These are phyloP conservation scores for Scylla paramamosain DNA, from an alignment of 1,140 invertebrate genomes.

Conservation along the genomic window DNA sequence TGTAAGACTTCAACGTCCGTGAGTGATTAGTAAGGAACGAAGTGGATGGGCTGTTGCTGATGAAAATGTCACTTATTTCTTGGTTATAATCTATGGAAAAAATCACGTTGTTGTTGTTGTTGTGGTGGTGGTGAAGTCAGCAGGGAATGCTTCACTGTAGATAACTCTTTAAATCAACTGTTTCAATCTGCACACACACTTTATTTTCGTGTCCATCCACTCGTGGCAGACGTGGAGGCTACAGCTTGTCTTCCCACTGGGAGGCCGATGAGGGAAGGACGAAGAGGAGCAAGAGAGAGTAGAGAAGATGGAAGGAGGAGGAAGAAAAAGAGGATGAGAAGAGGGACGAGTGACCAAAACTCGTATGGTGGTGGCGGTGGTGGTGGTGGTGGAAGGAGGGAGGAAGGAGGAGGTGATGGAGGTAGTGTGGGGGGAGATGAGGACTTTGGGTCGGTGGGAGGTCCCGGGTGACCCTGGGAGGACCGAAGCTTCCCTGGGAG, in stretches of 20 bases:
- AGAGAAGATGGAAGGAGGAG: background rate
- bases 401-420: background rate
- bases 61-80: no score
- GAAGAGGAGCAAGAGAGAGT: background rate
- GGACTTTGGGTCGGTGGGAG: conserved; percentile 18
- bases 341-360: background rate
- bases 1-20: no score
- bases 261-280: background rate
- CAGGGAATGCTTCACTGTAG: no score
- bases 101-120: background rate
- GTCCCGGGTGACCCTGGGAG: conserved; percentile 16
- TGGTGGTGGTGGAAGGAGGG: background rate
- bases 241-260: background rate
- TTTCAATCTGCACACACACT: no score
- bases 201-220: no score
- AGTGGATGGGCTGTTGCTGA: no score
- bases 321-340: background rate
- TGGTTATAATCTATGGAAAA: no score
- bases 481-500: conserved; percentile 37
- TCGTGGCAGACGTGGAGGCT: no score
- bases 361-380: background rate
- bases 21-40: no score
- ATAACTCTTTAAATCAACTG: no score
- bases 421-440: background rate
- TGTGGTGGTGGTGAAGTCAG: background rate